phyloP scores from a whole-genome alignment of 2,113 vertebrate genomes.

The Neogale vison region DNA sequence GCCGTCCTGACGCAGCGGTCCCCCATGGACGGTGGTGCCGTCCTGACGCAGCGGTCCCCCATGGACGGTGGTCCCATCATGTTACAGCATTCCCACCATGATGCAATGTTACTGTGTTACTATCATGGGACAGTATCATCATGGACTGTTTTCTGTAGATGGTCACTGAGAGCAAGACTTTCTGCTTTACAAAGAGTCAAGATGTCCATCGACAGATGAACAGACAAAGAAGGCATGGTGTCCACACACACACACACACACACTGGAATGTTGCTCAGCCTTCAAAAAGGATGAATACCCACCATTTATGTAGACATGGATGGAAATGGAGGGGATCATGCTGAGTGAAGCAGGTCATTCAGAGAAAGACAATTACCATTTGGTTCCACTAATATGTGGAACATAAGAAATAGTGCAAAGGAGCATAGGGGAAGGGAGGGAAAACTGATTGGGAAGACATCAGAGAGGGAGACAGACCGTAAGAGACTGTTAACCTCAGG shows the following conservation, averaged over 20 bases:
- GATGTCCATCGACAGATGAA: no score
- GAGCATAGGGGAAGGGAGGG: no score
- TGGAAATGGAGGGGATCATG: background rate
- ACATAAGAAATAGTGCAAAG: background rate
- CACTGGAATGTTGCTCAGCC: background rate
- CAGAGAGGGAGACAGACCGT: background rate
- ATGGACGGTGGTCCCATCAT: background rate
- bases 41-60: background rate
- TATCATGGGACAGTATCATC: background rate
- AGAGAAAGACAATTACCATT: background rate
- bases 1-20: no score
- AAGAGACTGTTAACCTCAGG: background rate
- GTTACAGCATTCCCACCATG: accelerated
- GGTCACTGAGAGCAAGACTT: background rate
- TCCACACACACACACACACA: no score
- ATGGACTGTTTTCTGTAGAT: background rate
- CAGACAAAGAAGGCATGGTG: no score
- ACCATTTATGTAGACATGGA: background rate
- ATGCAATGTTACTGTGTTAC: background rate
- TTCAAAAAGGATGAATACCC: background rate
- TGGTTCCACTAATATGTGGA: background rate
- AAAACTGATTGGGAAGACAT: background rate
- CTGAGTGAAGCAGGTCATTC: background rate
- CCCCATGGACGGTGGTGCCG: no score
- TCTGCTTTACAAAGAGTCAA: background rate